phyloP scores from a whole-genome alignment of 2,888 invertebrate genomes.

The Thumatha senex region DNA sequence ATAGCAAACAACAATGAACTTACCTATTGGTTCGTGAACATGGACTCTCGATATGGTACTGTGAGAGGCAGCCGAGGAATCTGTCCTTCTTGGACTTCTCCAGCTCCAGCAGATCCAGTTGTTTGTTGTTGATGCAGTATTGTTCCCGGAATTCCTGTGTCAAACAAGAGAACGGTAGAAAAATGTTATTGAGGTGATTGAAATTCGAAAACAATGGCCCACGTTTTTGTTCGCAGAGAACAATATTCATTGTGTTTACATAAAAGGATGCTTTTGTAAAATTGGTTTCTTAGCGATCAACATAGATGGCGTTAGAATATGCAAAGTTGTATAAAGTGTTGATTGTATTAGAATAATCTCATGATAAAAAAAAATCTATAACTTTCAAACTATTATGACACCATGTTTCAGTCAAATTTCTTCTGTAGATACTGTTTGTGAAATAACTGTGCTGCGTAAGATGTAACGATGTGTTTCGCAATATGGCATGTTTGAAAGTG shows the following conservation, averaged over 20 bases:
- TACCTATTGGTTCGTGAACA: slow-evolving; percentile 86
- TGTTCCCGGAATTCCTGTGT: slow-evolving; percentile 94
- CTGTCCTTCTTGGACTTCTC: slow-evolving; percentile 84
- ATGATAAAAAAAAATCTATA: too few species aligned
- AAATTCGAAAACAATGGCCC: background rate
- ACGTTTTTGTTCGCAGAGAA: background rate
- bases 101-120: slow-evolving; percentile 91
- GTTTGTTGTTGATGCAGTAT: slow-evolving; percentile 96
- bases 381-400: too few species aligned
- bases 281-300: background rate
- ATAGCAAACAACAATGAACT: background rate
- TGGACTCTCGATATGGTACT: slow-evolving; percentile 86
- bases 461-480: too few species aligned
- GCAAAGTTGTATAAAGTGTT: background rate
- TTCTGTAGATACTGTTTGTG: too few species aligned
- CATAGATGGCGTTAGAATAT: background rate
- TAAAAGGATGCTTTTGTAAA: background rate
- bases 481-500: too few species aligned
- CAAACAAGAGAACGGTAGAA: background rate
- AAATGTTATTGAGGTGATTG: background rate
- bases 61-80: slow-evolving; percentile 94
- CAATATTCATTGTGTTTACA: background rate
- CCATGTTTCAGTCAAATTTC: too few species aligned
- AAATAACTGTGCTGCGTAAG: too few species aligned
- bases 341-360: too few species aligned